These are phyloP conservation scores for Bubo scandiacus DNA, from an alignment of 2,113 vertebrate genomes.

Conservation along the genomic window DNA sequence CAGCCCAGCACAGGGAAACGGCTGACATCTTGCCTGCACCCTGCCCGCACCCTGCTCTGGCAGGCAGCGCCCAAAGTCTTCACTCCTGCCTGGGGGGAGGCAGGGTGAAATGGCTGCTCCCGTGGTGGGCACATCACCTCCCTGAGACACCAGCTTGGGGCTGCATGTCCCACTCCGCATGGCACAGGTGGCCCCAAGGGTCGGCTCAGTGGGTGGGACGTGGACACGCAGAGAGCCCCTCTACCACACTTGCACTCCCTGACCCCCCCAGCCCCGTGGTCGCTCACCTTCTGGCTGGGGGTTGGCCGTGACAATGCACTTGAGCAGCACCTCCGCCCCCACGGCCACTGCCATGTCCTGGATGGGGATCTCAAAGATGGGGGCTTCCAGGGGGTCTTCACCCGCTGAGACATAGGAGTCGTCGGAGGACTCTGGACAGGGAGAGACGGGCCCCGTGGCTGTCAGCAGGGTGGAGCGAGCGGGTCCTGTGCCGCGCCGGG, in stretches of 20 bases:
- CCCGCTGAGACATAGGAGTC: slow-evolving; percentile 96
- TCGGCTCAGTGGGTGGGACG: fast-evolving
- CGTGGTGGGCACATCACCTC: neutral
- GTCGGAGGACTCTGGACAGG: slow-evolving; percentile 89
- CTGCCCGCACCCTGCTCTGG: neutral
- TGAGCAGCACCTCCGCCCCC: slow-evolving; percentile 86
- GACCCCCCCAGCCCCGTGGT: neutral
- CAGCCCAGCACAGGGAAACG: too few species aligned
- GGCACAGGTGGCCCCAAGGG: neutral
- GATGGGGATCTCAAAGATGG: slow-evolving; percentile 92
- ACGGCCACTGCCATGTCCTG: slow-evolving; percentile 80
- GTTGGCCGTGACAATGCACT: slow-evolving; percentile 89
- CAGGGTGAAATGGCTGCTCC: neutral
- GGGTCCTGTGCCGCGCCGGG: fast-evolving
- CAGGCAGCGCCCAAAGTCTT: neutral
- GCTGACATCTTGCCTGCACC: neutral
- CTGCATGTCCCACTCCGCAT: fast-evolving
- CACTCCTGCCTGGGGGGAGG: neutral
- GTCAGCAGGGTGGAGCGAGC: neutral
- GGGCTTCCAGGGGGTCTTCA: slow-evolving; percentile 93
- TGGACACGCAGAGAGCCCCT: neutral
- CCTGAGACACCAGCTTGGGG: neutral
- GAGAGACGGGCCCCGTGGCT: neutral
- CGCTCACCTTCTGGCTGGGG: slow-evolving; percentile 87
- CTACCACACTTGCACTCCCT: fast-evolving